Percentiles rank a stretch among this genome's conserved stretches.
Conservation (phyloP, 2,797 vertebrate genomes). For the Scleropages formosus region DNA sequence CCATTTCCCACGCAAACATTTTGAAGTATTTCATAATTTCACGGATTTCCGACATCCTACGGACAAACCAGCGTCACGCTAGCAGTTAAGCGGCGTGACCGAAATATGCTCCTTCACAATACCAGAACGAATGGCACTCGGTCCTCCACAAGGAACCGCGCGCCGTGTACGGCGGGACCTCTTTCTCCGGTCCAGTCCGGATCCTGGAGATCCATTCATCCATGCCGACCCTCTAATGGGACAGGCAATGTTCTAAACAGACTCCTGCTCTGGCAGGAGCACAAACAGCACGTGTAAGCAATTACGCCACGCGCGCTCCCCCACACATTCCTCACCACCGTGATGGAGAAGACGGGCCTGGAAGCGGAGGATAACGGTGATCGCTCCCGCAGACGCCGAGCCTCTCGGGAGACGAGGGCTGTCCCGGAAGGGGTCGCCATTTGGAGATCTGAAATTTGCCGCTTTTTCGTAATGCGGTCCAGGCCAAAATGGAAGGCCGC, state of each 20-base stretch:
- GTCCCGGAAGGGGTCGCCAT: neutral
- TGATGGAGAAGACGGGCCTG: neutral
- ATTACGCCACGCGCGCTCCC: conserved; percentile 33
- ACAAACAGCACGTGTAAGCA: conserved; percentile 44
- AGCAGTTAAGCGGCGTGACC: neutral
- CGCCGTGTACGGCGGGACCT: neutral
- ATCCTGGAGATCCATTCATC: conserved; percentile 21
- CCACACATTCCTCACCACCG: conserved; percentile 37
- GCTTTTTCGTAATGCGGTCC: neutral
- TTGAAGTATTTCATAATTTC: too few relatives aligned
- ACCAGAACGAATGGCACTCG: neutral
- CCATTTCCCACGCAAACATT: too few relatives aligned
- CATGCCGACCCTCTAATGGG: neutral
- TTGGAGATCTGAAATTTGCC: neutral
- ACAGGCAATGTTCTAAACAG: conserved; percentile 22
- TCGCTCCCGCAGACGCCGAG: neutral
- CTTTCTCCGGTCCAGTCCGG: neutral
- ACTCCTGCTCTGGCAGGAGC: conserved; percentile 36
- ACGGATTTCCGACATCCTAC: too few relatives aligned
- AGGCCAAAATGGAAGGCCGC: neutral
- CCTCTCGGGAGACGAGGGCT: neutral
- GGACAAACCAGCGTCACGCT: neutral
- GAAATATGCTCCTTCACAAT: neutral
- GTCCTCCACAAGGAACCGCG: neutral
- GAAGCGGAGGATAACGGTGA: neutral